These are phyloP conservation scores for Bathynomus jamesi DNA, from an alignment of 1,140 invertebrate genomes.

Conservation along the genomic window DNA sequence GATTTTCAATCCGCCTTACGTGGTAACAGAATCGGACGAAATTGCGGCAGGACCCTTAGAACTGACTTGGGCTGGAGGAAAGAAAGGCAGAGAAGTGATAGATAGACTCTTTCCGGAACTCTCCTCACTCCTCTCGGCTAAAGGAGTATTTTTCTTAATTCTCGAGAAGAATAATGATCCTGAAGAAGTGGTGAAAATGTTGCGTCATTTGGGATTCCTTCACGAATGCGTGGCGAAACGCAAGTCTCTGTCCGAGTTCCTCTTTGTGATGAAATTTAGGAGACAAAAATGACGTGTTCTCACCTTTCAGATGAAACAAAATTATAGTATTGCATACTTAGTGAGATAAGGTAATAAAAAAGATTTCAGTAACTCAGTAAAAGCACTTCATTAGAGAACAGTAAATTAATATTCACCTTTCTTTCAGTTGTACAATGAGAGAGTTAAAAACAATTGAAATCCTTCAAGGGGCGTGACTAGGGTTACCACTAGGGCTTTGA, in stretches of 20 bases:
- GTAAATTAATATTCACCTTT: too few species aligned
- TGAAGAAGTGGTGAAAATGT: conserved; percentile 57
- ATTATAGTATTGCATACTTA: too few species aligned
- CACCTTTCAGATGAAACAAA: too few species aligned
- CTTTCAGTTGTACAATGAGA: too few species aligned
- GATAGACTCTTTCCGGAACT: conserved; percentile 63
- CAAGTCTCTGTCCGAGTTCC: background rate
- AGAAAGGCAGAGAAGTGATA: conserved; percentile 65
- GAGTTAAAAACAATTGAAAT: too few species aligned
- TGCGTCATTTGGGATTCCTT: conserved; percentile 54
- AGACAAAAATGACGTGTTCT: too few species aligned
- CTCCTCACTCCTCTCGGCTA: conserved; percentile 56
- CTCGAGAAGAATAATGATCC: conserved; percentile 78
- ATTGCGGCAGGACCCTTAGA: conserved; percentile 46
- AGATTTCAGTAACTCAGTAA: too few species aligned
- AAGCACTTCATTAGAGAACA: too few species aligned
- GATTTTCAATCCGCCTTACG: conserved; percentile 97
- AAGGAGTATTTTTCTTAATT: conserved; percentile 75
- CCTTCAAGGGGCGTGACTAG: too few species aligned
- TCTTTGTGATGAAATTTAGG: background rate
- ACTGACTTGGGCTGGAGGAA: conserved; percentile 73
- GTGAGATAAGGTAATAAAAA: too few species aligned
- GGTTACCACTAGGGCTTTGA: too few species aligned
- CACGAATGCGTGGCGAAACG: conserved; percentile 28
- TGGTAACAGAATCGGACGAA: conserved; percentile 70